Base-by-base conservation (phyloP, 92 coral and sea anemone genomes). In the Metridium senile region DNA sequence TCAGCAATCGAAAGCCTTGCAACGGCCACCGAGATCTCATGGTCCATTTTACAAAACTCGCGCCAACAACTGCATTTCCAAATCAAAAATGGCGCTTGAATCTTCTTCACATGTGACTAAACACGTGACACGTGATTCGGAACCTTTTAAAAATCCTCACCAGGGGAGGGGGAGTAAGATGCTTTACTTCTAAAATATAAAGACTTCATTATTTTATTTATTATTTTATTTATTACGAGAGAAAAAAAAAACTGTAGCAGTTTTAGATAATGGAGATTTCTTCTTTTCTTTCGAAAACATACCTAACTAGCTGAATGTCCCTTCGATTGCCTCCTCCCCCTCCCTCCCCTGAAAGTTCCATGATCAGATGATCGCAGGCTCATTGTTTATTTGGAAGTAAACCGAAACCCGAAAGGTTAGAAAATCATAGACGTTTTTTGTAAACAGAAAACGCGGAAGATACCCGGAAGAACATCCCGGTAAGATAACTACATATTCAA, bases 331-430 rank as follows among this genome's bases (percentile, higher is more conserved):
- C n/a, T 54, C 21, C 9, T 33, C 65, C 52, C 81, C 30, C 33
- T 31, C 51, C 34, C 68, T 82, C 74, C 72, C 57, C 53, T 45
- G 31, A 35, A 33, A n/a, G 21, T 3, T 1, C 28, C 2, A 32
- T 58, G 28, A 23, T 75, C 33, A 31, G 22, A 3, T 63, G 69
- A 73, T 39, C 78, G 78, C 78, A 47, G 78, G 78, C 78, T 73
- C 78, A 73, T 53, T 23, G 69, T 63, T 29, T 63, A 1, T 28
- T 28, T 13, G 33, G 2, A 26, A 59, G 32, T 26, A 30, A 54
- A 22, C 59, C 59, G 59, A 54, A 45, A 21, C 59, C 59, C 29
- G 66, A 59, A 26, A 59, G 69, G 69, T 63, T 39, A 63, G 22
- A 27, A 28, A 28, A 31, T 28, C 7, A 63, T 23, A 63, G 43